Evolutionary conservation across 1,140 invertebrate genomes (phyloP), one percentile per base, ranked within the genome.

Genomic region (Orchesella cincta): DNA sequence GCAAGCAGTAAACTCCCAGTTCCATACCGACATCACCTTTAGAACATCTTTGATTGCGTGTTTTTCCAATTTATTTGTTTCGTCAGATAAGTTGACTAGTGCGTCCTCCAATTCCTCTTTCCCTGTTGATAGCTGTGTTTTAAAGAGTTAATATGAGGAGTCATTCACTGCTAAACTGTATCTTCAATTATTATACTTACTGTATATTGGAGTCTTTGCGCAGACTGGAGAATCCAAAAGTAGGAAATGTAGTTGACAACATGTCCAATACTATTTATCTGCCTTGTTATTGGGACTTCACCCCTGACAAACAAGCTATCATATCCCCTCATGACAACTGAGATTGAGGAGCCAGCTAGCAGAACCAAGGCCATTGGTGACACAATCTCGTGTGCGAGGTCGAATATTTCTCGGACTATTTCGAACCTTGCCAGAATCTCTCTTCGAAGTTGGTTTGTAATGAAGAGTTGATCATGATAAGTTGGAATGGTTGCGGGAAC

Each of bases 381-480:
- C 8, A 67, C 23, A 14, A 67, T 31, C 8, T 67, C 62, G 5
- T 33, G 3, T 67, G 31, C 29, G 3, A 67, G 23, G 12, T 67
- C 62, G 33, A 67, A 67, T 1, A 67, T 33, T 67, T 67, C 62
- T 31, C 31, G 62, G 29, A 67, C 31, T 5, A 67, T 67, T 67
- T 67, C 62, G 33, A 67, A 67, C 62, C 29, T 67, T 29, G 26
- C 62, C 5, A 67, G 5, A 29, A 67, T 31, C 23, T 67, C 62
- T 29, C 62, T 33, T 67, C 62, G 23, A 46, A 20, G n/a, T n/a
- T 23, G 5, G 14, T 23, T 16, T 23, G 8, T 57, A 12, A 57
- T 8, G 12, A 18, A 46, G 18, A 46, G 5, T 18, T 18, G 5
- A 5, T 46, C 39, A 18, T 46, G 5, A 8, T 18, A 8, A 8